Percentiles rank a stretch among this genome's conserved stretches.
Evolutionary conservation across 2,797 vertebrate species (phyloP).

Genomic region (Loriculus beryllinus): DNA sequence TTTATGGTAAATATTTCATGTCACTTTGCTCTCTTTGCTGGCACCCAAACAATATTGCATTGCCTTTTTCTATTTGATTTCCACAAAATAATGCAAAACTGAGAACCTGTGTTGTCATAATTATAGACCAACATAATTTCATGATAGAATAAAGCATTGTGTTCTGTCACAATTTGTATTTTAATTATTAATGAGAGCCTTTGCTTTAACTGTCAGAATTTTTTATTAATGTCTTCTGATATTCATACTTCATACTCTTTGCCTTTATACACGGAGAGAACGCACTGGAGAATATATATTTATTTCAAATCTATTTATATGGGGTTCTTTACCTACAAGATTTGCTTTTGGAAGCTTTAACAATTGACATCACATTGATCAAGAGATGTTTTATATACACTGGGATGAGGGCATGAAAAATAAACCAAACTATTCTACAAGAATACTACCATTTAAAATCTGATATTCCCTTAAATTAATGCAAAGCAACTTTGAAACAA

Average conservation of each 20-base stretch:
- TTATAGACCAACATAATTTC: constrained; percentile 40
- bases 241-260: constrained; percentile 33
- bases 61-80: constrained; percentile 41
- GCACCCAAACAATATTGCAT: background rate
- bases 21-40: background rate
- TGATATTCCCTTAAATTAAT: background rate
- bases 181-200: constrained; percentile 66
- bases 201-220: constrained; percentile 65
- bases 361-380: background rate
- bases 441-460: background rate
- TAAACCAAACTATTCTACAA: background rate
- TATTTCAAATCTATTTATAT: background rate
- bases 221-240: constrained; percentile 52
- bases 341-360: constrained; percentile 37
- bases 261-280: background rate
- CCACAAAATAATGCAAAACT: constrained; percentile 34
- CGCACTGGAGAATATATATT: background rate
- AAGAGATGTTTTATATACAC: background rate
- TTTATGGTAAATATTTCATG: constrained; percentile 2
- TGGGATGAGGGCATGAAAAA: background rate
- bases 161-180: constrained; percentile 62
- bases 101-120: constrained; percentile 21
- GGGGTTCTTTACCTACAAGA: background rate
- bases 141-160: constrained; percentile 44
- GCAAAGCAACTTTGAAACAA: background rate